phyloP scores from a whole-genome alignment of 2,113 vertebrate genomes.

The Microcebus griseorufus region DNA sequence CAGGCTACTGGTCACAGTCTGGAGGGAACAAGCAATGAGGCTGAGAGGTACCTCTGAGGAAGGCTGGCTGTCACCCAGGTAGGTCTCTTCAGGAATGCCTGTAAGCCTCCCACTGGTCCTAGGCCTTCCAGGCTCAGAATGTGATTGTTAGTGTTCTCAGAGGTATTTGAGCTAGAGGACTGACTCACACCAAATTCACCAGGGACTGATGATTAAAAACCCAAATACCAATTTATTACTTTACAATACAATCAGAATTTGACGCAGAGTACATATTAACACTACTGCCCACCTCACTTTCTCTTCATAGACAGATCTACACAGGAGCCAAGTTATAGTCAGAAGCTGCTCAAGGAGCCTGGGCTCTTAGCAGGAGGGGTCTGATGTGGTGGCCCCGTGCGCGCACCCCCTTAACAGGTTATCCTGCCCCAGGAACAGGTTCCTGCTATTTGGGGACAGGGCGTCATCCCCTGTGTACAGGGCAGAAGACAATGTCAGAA shows the following conservation, averaged over 20 bases:
- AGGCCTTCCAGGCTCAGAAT: not conserved
- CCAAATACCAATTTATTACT: not conserved
- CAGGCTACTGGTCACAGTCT: not conserved
- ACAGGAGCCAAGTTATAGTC: not conserved
- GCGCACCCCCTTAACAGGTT: fast-evolving
- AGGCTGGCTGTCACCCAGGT: not conserved
- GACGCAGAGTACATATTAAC: not conserved
- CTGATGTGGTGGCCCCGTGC: fast-evolving
- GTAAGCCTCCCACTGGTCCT: not conserved
- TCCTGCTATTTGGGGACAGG: not conserved
- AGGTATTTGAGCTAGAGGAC: not conserved
- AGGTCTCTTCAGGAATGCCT: not conserved
- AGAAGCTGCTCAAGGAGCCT: not conserved
- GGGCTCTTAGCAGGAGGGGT: not conserved
- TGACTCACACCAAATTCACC: not conserved
- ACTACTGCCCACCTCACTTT: not conserved
- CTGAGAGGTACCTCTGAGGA: not conserved
- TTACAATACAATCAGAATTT: not conserved
- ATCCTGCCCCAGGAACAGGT: not conserved
- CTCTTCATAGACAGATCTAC: not conserved
- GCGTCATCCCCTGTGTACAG: not conserved
- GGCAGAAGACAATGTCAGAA: not conserved
- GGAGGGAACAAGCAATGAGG: not conserved
- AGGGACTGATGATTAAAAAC: not conserved
- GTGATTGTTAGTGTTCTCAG: not conserved